phyloP scores from a whole-genome alignment of 2,113 vertebrate genomes.

The Oryzias curvinotus region DNA sequence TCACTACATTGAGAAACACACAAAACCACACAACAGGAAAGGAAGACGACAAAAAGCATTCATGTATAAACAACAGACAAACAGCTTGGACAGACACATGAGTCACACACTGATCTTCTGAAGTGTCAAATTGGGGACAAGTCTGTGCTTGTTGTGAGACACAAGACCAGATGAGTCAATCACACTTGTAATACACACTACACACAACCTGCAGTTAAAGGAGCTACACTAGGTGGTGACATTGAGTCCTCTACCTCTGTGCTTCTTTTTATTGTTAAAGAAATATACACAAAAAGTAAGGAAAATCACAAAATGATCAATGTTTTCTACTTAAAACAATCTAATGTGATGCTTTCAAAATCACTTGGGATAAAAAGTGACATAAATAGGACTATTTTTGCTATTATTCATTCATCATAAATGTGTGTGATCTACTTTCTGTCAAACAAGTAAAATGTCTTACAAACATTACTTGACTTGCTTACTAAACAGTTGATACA shows the following conservation, averaged over 20 bases:
- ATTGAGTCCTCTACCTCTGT: neutral
- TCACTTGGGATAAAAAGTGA: too few species aligned
- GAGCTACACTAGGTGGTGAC: slow-evolving; percentile 29
- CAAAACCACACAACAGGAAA: neutral
- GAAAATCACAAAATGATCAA: too few species aligned
- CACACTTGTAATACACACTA: slow-evolving; percentile 11
- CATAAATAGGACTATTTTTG: too few species aligned
- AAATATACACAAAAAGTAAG: rapidly evolving
- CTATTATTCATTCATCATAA: too few species aligned
- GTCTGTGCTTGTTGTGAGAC: slow-evolving; percentile 59
- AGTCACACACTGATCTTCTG: slow-evolving; percentile 64
- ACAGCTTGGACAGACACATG: slow-evolving; percentile 39
- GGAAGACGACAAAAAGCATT: slow-evolving; percentile 12
- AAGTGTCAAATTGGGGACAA: slow-evolving; percentile 67
- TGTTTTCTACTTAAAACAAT: too few species aligned
- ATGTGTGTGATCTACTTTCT: too few species aligned
- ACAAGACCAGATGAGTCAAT: slow-evolving; percentile 42
- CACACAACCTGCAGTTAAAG: neutral
- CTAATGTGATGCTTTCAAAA: too few species aligned
- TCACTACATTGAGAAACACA: slow-evolving; percentile 11
- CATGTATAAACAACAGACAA: slow-evolving; percentile 25
- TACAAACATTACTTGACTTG: too few species aligned
- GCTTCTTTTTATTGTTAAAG: neutral
- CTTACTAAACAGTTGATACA: too few species aligned
- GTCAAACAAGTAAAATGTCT: too few species aligned